Base-by-base conservation (phyloP, 2,888 invertebrate genomes). In the Nowickia ferox region DNA sequence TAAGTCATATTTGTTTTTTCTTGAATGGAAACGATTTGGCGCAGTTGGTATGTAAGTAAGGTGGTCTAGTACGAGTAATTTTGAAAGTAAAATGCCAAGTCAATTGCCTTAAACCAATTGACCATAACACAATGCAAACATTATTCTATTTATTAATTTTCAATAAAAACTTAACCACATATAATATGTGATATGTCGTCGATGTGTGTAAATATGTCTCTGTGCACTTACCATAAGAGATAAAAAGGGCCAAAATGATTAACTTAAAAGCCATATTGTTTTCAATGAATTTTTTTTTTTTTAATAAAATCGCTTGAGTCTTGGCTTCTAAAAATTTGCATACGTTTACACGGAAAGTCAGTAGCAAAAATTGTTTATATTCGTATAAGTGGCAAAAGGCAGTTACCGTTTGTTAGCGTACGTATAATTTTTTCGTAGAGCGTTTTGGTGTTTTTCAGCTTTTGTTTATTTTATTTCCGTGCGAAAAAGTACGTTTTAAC, bases 391-490 rank as follows among this genome's bases (percentile, higher is more conserved):
- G 51, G 40, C 30, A 80, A 22, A 38, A 79, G 69, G 15, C 68
- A 69, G 71, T 77, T 77, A 65, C 48, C 65, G 69, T 76, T 76
- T 40, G 3, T 61, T 57, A 44, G 30, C 22, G 68, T 48, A 82
- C 59, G 77, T 65, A 77, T 30, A 30, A 30, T 30, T 65, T 59
- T 83, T 72, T 46, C 65, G 19, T 19, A 61, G 51, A 51, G n/a
- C 15, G 63, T 68, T 44, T 66, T 44, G 38, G 22, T 17, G 13
- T 44, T 48, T 68, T n/a, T 46, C 17, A 10, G 17, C 10, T n/a
- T 9, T 69, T 59, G 42, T 61, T 63, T 63, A 53, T 76, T 76
- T 86, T 42, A 87, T 87, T 90, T 90, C 89, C 90, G 90, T 88
- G 79, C 86, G 83, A 86, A 86, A 82, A 80, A 72, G 48, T 79